These are phyloP conservation scores for Drosophila borborema DNA, from an alignment of 2,888 invertebrate genomes.

Conservation along the genomic window DNA sequence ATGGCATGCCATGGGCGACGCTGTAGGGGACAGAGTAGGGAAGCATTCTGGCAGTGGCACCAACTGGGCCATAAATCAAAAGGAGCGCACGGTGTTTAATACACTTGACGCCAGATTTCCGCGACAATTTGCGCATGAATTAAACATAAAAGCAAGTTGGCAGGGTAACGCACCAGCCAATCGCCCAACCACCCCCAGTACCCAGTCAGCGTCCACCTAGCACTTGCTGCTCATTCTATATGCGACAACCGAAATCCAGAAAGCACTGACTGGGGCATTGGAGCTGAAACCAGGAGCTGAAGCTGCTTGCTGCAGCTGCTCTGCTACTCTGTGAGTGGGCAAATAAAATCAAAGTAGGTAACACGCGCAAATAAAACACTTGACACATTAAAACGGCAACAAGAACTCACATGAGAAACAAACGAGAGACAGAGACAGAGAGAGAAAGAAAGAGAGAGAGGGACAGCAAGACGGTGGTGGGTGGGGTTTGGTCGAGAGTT, in stretches of 20 bases:
- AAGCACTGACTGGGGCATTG: slow-evolving; percentile 12
- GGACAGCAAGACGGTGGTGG: background rate
- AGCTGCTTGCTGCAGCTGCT: slow-evolving; percentile 24
- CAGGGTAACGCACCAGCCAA: slow-evolving; percentile 46
- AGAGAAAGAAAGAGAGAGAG: background rate
- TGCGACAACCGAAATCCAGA: slow-evolving; percentile 18
- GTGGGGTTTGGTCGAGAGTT: background rate
- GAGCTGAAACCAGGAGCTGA: background rate
- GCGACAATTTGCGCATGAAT: slow-evolving; percentile 79
- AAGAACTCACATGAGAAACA: slow-evolving; percentile 57
- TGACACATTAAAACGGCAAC: slow-evolving; percentile 77
- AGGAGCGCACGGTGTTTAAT: slow-evolving; percentile 73
- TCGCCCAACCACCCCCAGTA: slow-evolving; percentile 5
- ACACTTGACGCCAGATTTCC: slow-evolving; percentile 80
- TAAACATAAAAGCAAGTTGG: slow-evolving; percentile 76
- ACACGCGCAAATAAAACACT: slow-evolving; percentile 80
- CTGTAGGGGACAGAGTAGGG: background rate
- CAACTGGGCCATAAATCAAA: slow-evolving; percentile 76
- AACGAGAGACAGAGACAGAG: background rate
- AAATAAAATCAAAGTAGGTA: slow-evolving; percentile 80
- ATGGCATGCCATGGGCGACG: background rate
- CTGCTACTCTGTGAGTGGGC: slow-evolving; percentile 55
- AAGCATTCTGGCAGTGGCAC: slow-evolving; percentile 53
- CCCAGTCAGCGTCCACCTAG: background rate
- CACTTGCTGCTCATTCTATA: background rate